Evolutionary conservation across 1,140 invertebrate species (phyloP).

Genomic region (Apis cerana): DNA sequence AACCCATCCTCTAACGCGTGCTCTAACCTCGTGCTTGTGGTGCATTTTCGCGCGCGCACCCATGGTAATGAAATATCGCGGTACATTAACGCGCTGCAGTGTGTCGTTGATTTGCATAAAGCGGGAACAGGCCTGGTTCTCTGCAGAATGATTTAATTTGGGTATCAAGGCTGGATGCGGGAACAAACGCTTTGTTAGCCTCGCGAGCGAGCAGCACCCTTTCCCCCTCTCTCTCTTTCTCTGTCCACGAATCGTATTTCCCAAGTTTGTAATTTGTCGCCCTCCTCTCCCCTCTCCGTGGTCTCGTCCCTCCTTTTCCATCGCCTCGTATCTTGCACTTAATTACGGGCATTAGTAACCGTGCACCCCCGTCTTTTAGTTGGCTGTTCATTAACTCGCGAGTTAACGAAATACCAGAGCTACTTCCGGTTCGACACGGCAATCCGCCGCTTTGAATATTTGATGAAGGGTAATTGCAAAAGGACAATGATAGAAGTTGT

Average conservation of each 20-base stretch:
- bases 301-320: neutral
- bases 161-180: constrained; percentile 62
- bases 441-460: neutral
- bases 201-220: constrained; percentile 5
- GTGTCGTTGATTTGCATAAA: constrained; percentile 62
- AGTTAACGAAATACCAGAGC: constrained; percentile 51
- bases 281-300: neutral
- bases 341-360: constrained; percentile 57
- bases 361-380: constrained; percentile 40
- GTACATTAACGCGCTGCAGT: constrained; percentile 52
- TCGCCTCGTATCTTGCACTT: constrained; percentile 36
- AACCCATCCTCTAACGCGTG: neutral
- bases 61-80: constrained; percentile 62
- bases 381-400: constrained; percentile 41
- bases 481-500: too few species aligned
- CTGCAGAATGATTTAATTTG: constrained; percentile 63
- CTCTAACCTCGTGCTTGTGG: too few species aligned
- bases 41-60: neutral
- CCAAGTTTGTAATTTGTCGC: constrained; percentile 60
- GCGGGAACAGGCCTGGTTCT: constrained; percentile 46
- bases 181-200: constrained; percentile 65
- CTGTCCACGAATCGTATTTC: constrained; percentile 52
- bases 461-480: neutral
- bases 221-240: neutral
- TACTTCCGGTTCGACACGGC: neutral